These are phyloP conservation scores for Philaethria dido DNA, from an alignment of 2,888 invertebrate species.

Conservation along the genomic window DNA sequence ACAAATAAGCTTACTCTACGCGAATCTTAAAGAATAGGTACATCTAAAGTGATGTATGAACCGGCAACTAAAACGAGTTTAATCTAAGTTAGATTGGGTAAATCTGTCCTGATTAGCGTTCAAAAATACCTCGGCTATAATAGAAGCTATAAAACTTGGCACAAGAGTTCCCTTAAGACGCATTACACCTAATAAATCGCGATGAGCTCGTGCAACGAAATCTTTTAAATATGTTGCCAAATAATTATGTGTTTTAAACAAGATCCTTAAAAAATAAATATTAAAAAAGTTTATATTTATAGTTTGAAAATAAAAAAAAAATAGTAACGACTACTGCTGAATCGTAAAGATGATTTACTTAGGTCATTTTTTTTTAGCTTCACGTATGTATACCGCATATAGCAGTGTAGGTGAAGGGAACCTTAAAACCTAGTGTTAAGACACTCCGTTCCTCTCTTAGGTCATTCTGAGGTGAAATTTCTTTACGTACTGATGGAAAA, in stretches of 20 bases:
- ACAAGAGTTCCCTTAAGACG: slow-evolving; percentile 41
- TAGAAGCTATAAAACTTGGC: slow-evolving; percentile 37
- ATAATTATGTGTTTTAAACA: slow-evolving; percentile 26
- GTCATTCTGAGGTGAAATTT: no score
- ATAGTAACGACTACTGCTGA: no score
- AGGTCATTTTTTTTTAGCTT: no score
- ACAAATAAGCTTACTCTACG: no score
- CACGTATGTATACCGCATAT: no score
- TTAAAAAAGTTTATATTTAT: background rate
- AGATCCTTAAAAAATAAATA: background rate
- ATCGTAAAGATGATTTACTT: no score
- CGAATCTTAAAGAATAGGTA: no score
- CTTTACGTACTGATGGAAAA: no score
- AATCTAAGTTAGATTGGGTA: slow-evolving; percentile 14
- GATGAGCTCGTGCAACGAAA: slow-evolving; percentile 32
- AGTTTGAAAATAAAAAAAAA: background rate
- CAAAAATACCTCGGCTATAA: slow-evolving; percentile 27
- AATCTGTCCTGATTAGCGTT: slow-evolving; percentile 28
- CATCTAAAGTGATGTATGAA: no score
- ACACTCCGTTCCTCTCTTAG: no score
- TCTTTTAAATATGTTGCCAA: slow-evolving; percentile 34
- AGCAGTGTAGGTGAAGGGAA: no score
- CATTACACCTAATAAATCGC: slow-evolving; percentile 43
- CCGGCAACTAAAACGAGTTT: slow-evolving; percentile 8
- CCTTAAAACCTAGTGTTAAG: no score